Evolutionary conservation across 2,797 vertebrate species (phyloP), one percentile per base, ranked within the genome.

Genomic region (Alcedo quadribrachys): DNA sequence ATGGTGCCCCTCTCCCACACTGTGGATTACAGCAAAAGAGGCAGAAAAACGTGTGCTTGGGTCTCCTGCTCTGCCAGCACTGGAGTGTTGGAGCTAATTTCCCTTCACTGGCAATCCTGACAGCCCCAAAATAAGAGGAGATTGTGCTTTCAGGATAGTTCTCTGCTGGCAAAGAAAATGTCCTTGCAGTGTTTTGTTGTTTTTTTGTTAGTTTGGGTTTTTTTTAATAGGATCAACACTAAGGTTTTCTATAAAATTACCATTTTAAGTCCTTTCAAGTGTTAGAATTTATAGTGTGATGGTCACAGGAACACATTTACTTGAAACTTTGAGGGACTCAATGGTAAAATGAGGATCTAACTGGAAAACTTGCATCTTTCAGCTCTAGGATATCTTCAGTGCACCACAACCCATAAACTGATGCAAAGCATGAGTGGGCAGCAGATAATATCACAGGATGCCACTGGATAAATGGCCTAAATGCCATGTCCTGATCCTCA

Each of bases 401-500:
- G 42, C 76, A 37, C 27, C 33, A 53, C 62, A 51, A 18, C 30
- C 75, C 65, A 16, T 77, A n/a, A 69, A 57, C 85, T 65, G 61
- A 32, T 85, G 35, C n/a, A n/a, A 48, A 70, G 68, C 37, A 13
- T 7, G 75, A 91, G 90, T 88, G 86, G 91, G 86, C 71, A 88
- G 83, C 6, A 61, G 87, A 76, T 73, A 94, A 32, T 80, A 84
- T 80, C 87, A 90, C 4, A 48, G 68, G 85, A 68, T 90, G 77
- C 46, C 78, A 63, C 82, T 80, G 68, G 74, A 67, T 80, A 73
- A 86, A 77, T 80, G 86, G 76, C 67, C 79, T 70, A 90, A 93
- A 93, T 95, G 91, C 90, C 85, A 33, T 3, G 27, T 92, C 91
- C 83, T 91, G 61, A 75, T 74, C 73, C 48, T 82, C 66, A 40